These are phyloP conservation scores for Diplodus puntazzo DNA, from an alignment of 2,797 vertebrate genomes.

Conservation along the genomic window DNA sequence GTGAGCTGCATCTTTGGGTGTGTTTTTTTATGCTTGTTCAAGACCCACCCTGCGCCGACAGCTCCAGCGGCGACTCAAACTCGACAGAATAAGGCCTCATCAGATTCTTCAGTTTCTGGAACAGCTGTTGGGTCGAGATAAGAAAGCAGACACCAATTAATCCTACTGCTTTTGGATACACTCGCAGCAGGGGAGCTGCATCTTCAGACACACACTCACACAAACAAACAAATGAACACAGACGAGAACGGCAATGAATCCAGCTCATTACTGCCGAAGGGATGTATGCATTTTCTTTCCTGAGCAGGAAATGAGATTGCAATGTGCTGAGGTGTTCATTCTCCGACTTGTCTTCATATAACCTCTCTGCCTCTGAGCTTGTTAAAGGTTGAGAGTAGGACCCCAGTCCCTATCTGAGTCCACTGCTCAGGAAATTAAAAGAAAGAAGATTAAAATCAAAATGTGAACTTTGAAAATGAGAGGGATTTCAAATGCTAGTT, in stretches of 20 bases:
- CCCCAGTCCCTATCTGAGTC: neutral
- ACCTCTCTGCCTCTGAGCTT: neutral
- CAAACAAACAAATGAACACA: slow-evolving; percentile 8
- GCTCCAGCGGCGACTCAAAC: slow-evolving; percentile 97
- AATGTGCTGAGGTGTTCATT: slow-evolving; percentile 1
- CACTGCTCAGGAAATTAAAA: slow-evolving; percentile 21
- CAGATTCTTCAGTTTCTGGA: slow-evolving; percentile 98
- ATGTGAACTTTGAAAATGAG: neutral
- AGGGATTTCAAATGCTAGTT: neutral
- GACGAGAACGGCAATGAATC: slow-evolving; percentile 26
- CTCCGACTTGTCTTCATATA: neutral
- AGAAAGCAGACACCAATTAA: slow-evolving; percentile 73
- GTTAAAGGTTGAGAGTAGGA: neutral
- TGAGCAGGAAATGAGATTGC: slow-evolving; percentile 11
- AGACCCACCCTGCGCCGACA: slow-evolving; percentile 95
- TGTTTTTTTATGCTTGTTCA: slow-evolving; percentile 29
- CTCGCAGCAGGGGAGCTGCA: slow-evolving; percentile 40
- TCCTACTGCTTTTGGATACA: slow-evolving; percentile 47
- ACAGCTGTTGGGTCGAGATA: slow-evolving; percentile 90
- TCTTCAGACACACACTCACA: slow-evolving; percentile 36
- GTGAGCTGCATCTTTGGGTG: slow-evolving; percentile 19
- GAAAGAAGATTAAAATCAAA: slow-evolving; percentile 13
- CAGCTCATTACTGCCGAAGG: slow-evolving; percentile 38
- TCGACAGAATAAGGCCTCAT: slow-evolving; percentile 97
- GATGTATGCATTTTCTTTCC: slow-evolving; percentile 4